phyloP scores from a whole-genome alignment of 2,113 vertebrate species.

The Australoheros scitulus region DNA sequence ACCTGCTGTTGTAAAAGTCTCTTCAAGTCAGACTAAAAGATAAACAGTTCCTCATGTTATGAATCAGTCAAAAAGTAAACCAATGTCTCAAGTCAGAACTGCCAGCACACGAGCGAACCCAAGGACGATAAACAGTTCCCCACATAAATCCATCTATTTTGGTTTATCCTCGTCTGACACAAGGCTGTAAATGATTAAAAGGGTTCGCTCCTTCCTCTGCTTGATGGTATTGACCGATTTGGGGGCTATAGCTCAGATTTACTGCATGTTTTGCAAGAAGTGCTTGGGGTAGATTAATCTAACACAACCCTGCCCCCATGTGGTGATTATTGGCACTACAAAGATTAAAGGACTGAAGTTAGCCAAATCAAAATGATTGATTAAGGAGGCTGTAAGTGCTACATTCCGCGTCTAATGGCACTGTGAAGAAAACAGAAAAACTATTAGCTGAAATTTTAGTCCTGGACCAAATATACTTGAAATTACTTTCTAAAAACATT shows the following conservation, averaged over 20 bases:
- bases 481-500: background rate
- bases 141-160: background rate
- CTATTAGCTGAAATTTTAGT: background rate
- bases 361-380: background rate
- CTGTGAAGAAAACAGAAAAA: background rate
- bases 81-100: background rate
- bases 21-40: background rate
- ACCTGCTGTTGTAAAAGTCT: background rate
- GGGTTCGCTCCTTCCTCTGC: background rate
- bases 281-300: background rate
- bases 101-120: background rate
- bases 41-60: background rate
- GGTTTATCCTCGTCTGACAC: background rate
- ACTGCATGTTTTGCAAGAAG: background rate
- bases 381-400: background rate
- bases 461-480: background rate
- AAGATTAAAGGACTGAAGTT: background rate
- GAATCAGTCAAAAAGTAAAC: background rate
- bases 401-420: background rate
- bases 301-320: slow-evolving; percentile 36
- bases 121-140: background rate
- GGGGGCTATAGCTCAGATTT: background rate
- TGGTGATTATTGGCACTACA: slow-evolving; percentile 39
- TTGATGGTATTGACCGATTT: background rate
- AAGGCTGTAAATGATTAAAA: background rate